Evolutionary conservation across 1,140 invertebrate species (phyloP), one percentile per base, ranked within the genome.

Genomic region (Battus philenor): DNA sequence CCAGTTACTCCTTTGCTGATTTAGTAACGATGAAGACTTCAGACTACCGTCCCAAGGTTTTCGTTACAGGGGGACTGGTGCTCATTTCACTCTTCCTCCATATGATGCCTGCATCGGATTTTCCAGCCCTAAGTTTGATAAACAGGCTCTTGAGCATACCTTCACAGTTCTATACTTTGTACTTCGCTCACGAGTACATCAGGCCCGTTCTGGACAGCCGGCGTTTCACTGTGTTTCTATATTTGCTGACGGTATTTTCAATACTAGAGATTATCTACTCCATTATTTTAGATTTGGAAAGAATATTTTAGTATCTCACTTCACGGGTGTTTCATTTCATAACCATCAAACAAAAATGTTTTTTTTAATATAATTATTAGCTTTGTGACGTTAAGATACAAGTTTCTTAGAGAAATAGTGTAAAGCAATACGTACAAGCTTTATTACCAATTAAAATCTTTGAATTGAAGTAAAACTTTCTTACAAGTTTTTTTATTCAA

Each of bases 131-230:
- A 8, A 71, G 65, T 20, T 34, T 76, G 0, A 30, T 22, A 0
- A 66, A 65, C 20, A 63, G 53, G 7, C 43, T 76, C 0, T 3
- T 66, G 0, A 62, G 59, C 17, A 54, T 76, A 11, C 72, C 69
- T 1, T 61, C 69, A 0, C 65, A 73, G 36, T 20, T 54, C 0
- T 57, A 67, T 15, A 56, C 63, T 2, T 15, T 73, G 4, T 67
- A 71, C 24, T 68, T 62, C 20, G 44, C 61, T 1, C 61, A 71
- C 9, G 44, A 32, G 29, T 71, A 66, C 8, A 39, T 73, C 1
- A 51, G 50, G 4, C 57, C 59, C 1, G 36, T 59, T 0, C 6
- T 73, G 1, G 47, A 68, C 15, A 71, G 54, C 43, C 34, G 46
- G 7, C 34, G 59, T 12, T 39, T 71, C 0, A 64, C 56, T 0